A percentile compares a stretch with the other conserved stretches of the same genome.
These are phyloP conservation scores for Serranus cabrilla DNA, from an alignment of 2,797 vertebrate genomes.

Conservation along the genomic window DNA sequence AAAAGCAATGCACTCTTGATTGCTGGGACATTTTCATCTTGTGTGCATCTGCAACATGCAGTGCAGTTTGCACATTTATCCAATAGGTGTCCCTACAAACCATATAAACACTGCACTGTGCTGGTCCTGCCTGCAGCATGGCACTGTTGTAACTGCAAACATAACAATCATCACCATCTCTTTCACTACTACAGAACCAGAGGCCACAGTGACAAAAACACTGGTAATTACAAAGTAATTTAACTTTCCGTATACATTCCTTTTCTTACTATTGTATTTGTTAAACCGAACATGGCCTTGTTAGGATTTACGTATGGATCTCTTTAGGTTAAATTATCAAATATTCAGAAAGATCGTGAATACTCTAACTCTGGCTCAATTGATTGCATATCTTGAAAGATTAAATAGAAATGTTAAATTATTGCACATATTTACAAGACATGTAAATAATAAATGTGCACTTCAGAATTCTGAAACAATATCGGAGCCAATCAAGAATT, in stretches of 20 bases:
- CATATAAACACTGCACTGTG: conserved; percentile 76
- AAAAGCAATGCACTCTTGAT: conserved; percentile 62
- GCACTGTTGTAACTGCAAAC: conserved; percentile 53
- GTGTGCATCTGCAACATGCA: conserved; percentile 11
- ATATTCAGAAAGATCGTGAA: neutral
- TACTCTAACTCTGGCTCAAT: neutral
- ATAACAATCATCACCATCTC: conserved; percentile 60
- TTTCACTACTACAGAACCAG: conserved; percentile 54
- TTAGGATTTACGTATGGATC: neutral
- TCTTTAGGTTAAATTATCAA: neutral
- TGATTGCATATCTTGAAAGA: neutral
- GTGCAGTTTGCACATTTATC: conserved; percentile 86
- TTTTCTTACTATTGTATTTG: conserved; percentile 28
- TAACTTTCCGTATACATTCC: conserved; percentile 16
- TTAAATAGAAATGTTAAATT: neutral
- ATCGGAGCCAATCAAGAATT: neutral
- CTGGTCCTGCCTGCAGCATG: conserved; percentile 54
- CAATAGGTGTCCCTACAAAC: conserved; percentile 98
- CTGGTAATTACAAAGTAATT: conserved; percentile 13
- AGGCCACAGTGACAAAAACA: conserved; percentile 49
- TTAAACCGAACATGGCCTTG: neutral
- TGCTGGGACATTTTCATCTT: conserved; percentile 58
- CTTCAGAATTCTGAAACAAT: neutral
- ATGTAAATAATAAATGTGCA: neutral
- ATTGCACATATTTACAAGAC: neutral